Evolutionary conservation across 2,888 invertebrate genomes (phyloP).

Genomic region (Noctua janthina): DNA sequence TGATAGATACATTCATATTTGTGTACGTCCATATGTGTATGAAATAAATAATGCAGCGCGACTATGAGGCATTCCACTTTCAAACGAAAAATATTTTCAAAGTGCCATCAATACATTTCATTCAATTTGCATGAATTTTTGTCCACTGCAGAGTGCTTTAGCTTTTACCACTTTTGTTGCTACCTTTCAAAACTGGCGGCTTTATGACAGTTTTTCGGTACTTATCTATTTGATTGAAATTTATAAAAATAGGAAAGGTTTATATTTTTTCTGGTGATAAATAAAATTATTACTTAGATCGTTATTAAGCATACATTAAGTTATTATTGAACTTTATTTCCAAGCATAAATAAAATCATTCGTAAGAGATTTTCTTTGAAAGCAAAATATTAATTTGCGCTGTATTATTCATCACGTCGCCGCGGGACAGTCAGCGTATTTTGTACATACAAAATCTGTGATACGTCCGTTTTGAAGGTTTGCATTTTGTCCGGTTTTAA

Average conservation of each 20-base stretch:
- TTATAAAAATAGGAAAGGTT: constrained; percentile 14
- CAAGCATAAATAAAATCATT: neutral
- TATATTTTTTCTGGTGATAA: neutral
- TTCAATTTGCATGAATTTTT: constrained; percentile 85
- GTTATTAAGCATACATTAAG: neutral
- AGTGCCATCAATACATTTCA: constrained; percentile 84
- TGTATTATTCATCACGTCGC: constrained; percentile 72
- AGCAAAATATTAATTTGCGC: constrained; percentile 65
- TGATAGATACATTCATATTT: constrained; percentile 37
- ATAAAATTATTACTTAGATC: neutral
- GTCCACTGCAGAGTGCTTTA: constrained; percentile 79
- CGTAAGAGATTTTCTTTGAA: constrained; percentile 12
- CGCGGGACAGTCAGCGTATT: constrained; percentile 61
- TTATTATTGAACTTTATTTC: neutral
- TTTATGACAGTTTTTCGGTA: constrained; percentile 67
- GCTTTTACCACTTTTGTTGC: constrained; percentile 82
- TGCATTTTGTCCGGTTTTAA: constrained; percentile 78
- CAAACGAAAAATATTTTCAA: constrained; percentile 81
- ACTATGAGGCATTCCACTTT: constrained; percentile 72
- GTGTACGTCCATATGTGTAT: constrained; percentile 41
- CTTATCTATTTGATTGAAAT: constrained; percentile 32
- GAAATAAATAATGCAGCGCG: constrained; percentile 67
- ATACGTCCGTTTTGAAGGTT: constrained; percentile 70
- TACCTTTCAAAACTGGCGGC: constrained; percentile 79
- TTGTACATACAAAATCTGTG: constrained; percentile 55